phyloP scores from a whole-genome alignment of 2,113 vertebrate species.

The Mus musculus region GRCm39 chr9:117425501-117426000 shows the following conservation, averaged over 20 bases:
- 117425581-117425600: conserved; percentile 25
- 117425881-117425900: not conserved
- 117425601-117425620: not conserved
- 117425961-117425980: not conserved
- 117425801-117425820: not conserved
- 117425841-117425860: not conserved
- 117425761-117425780: not conserved
- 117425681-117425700: too few species aligned
- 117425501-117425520: conserved; percentile 32
- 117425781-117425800: not conserved
- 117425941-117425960: not conserved
- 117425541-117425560: not conserved
- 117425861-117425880: not conserved
- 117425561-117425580: conserved; percentile 32
- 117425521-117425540: not conserved
- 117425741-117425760: not conserved
- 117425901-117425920: not conserved
- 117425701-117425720: too few species aligned
- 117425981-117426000: not conserved
- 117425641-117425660: not conserved
- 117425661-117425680: not conserved
- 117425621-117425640: not conserved
- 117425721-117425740: not conserved
- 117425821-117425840: too few species aligned
- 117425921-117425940: not conserved